Evolutionary conservation across 2,797 vertebrate species (phyloP), one percentile per base, ranked within the genome.

Genomic region (Caiman crocodilus): DNA sequence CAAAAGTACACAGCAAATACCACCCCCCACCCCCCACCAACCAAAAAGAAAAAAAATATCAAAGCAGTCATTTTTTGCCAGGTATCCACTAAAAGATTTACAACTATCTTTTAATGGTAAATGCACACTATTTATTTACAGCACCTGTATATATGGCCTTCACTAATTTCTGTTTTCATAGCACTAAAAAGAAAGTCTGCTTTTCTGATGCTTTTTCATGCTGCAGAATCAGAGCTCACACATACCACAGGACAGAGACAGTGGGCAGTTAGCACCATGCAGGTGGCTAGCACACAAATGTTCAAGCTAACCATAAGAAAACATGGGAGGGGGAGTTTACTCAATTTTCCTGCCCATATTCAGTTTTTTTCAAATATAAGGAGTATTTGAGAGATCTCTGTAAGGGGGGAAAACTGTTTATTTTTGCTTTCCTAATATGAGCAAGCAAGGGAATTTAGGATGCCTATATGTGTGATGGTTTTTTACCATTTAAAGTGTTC

Each of bases 101-200:
- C 69, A 79, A 67, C 82, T 79, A 93, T 81, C n/a, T 94, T 73
- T n/a, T 77, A 86, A 60, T 75, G 82, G 21, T 60, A 76, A 85
- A 78, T 55, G n/a, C 50, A 67, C 90, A 81, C 75, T 88, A 85
- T 84, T 23, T 82, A 74, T 76, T 89, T 86, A 75, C 6, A 15
- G 18, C 80, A 83, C 87, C 32, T 84, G 35, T 89, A 93, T 91
- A 95, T 89, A n/a, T 76, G 75, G 60, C n/a, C 9, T 67, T 85
- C 32, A 23, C 76, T 75, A 42, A n/a, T 87, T 67, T 87, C 71
- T 67, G 87, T 90, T 21, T 83, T 35, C 21, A 64, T 50, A 63
- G 6, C 57, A 0, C 0, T 25, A 79, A 78, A 79, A 57, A 85
- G n/a, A 23, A 71, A 1, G 2, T 79, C 77, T 84, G 58, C 20